Evolutionary conservation across 2,113 vertebrate species (phyloP), one percentile per base, ranked within the genome.

Genomic region (Morone saxatilis): DNA sequence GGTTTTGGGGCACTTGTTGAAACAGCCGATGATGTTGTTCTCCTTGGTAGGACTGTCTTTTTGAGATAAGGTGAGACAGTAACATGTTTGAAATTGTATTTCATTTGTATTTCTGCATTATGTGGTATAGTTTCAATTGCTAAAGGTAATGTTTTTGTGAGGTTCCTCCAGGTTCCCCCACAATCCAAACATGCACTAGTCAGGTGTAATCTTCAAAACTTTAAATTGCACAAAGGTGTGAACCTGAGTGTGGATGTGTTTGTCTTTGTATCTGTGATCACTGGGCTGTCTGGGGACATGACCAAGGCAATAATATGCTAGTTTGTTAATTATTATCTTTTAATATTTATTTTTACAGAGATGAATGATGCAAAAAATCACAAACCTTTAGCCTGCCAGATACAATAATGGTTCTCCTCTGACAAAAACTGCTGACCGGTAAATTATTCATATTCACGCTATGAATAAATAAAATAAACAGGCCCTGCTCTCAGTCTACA

Each of bases 381-480:
- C 71, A 78, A 86, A 84, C 76, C 86, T 90, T 91, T 90, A 90
- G 77, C 81, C 81, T 91, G 88, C 87, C 90, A 89, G 87, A 89
- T 78, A 88, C 78, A 92, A 91, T 91, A 83, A 91, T 86, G 70
- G 91, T 81, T 88, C 71, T 83, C 74, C 59, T 76, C 73, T 68
- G 78, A 93, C 83, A 88, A 91, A 92, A 94, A 94, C 71, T 93
- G 92, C 92, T 94, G 94, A 95, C 89, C 81, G 45, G 71, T 96
- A 91, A 95, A 95, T 95, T 94, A 95, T 95, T 94, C 84, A 95
- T 89, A 80, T 84, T 69, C 88, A 90, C 54, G 7, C 84, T 82
- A 93, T 94, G 92, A 96, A 95, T 96, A 94, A 95, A 93, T 95
- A 91, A 95, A 90, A 92, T 88, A 78, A 90, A 94, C 91, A 91